phyloP scores from a whole-genome alignment of 2,797 vertebrate species.

The Champsocephalus gunnari region DNA sequence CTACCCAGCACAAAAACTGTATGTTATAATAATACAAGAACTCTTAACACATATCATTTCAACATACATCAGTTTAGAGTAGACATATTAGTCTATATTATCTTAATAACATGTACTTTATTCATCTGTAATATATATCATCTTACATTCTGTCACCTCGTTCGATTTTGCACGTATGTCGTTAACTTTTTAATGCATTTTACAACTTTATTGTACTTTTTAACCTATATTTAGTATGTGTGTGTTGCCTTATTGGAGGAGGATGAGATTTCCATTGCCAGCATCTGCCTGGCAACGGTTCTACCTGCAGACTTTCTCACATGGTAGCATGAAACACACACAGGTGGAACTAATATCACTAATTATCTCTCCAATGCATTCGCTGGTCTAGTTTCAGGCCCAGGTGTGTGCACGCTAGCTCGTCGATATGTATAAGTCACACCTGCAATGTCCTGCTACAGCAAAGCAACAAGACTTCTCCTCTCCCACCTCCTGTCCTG shows the following conservation, averaged over 20 bases:
- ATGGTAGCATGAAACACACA: neutral
- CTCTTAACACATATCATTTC: neutral
- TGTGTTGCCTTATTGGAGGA: no score
- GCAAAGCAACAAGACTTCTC: neutral
- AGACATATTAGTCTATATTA: no score
- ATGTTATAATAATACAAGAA: neutral
- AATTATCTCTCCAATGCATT: neutral
- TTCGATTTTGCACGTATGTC: no score
- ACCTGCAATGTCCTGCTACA: slow-evolving; percentile 4
- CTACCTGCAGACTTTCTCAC: neutral
- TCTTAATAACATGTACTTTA: no score
- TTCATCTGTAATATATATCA: no score
- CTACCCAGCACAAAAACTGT: neutral
- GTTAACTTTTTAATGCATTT: no score
- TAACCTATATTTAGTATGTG: no score
- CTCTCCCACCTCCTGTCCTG: neutral
- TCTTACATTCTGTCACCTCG: no score
- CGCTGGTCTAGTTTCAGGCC: neutral
- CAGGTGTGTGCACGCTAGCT: neutral
- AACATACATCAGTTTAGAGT: no score
- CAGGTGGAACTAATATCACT: neutral
- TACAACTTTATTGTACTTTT: no score
- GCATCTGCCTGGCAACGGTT: no score
- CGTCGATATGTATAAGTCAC: slow-evolving; percentile 3
- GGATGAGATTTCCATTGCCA: no score